Evolutionary conservation across 2,888 invertebrate species (phyloP).

Genomic region (Tyria jacobaeae): DNA sequence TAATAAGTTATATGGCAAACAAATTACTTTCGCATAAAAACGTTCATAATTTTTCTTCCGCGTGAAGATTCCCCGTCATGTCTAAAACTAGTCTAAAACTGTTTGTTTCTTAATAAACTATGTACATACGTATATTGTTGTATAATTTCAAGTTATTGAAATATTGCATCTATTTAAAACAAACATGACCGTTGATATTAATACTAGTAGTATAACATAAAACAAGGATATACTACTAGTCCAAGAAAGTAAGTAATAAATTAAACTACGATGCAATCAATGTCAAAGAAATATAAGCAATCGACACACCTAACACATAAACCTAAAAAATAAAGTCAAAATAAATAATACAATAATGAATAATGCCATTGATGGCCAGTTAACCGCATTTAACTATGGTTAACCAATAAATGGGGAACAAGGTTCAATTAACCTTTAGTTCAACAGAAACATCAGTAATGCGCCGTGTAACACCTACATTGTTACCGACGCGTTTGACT

Average conservation of each 20-base stretch:
- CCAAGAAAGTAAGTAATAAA: too few species aligned
- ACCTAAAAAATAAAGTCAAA: conserved; percentile 12
- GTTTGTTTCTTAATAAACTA: not conserved
- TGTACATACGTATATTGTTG: not conserved
- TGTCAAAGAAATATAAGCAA: not conserved
- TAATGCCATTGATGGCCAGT: conserved; percentile 24
- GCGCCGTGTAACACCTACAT: conserved; percentile 51
- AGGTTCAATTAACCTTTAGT: conserved; percentile 60
- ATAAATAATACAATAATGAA: conserved; percentile 25
- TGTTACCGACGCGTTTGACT: conserved; percentile 57
- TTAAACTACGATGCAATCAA: not conserved
- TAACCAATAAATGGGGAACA: conserved; percentile 43
- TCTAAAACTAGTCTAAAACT: too few species aligned
- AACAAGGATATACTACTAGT: too few species aligned
- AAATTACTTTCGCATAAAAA: too few species aligned
- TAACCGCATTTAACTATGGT: conserved; percentile 29
- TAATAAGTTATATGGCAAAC: not conserved
- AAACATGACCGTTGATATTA: too few species aligned
- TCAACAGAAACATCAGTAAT: conserved; percentile 41
- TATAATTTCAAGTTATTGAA: not conserved
- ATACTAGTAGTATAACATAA: too few species aligned
- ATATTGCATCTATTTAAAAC: too few species aligned
- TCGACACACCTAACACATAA: not conserved
- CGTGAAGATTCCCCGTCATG: too few species aligned
- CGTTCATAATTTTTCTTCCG: too few species aligned